Evolutionary conservation across 2,888 invertebrate genomes (phyloP).

Genomic region (Thalpophila matura): DNA sequence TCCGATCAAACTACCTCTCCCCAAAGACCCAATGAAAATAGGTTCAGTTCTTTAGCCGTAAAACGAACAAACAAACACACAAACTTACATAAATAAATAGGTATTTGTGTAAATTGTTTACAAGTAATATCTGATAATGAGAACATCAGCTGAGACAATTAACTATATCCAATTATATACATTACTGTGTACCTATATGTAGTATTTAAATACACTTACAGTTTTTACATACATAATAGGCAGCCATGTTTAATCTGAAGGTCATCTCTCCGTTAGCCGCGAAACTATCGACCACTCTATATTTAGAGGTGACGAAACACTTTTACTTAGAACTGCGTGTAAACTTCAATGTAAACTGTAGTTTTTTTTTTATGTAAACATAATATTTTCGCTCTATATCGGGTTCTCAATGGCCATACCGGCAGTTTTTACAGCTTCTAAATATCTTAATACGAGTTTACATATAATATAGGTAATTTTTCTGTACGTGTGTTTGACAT

Average conservation of each 20-base stretch:
- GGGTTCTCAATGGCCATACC: background rate
- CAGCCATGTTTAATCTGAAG: too few species aligned
- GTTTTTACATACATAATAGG: background rate
- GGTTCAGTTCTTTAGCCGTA: background rate
- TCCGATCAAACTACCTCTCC: background rate
- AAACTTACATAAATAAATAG: too few species aligned
- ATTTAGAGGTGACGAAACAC: conserved; percentile 26
- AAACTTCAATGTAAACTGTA: background rate
- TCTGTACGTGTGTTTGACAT: too few species aligned
- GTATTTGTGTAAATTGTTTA: background rate
- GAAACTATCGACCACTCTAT: conserved; percentile 23
- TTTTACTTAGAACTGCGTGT: background rate
- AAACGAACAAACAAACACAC: conserved; percentile 1
- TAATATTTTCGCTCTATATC: background rate
- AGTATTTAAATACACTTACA: background rate
- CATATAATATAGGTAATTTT: too few species aligned
- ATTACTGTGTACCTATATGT: conserved; percentile 7
- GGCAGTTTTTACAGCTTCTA: too few species aligned
- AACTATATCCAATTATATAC: background rate
- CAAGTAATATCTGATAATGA: conserved; percentile 23
- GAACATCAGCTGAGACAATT: conserved; percentile 10
- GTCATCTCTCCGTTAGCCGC: background rate
- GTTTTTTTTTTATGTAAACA: background rate
- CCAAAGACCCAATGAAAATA: background rate
- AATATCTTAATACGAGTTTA: too few species aligned